phyloP scores from a whole-genome alignment of 1,140 invertebrate genomes.

The Polypedilum pembai region DNA sequence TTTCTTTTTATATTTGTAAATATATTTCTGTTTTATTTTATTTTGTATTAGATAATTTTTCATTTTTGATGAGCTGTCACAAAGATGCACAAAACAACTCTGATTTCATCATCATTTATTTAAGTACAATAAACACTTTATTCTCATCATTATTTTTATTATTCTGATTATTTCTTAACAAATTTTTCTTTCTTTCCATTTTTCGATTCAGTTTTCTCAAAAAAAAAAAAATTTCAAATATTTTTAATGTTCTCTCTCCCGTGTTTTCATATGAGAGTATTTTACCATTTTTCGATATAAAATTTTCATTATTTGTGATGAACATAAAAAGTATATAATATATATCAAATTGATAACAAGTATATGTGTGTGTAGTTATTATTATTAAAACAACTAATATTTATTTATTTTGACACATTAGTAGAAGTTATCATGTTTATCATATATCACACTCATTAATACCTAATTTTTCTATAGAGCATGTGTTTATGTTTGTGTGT shows the following conservation, averaged over 20 bases:
- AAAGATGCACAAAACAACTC: no score
- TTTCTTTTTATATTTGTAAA: conserved; percentile 1
- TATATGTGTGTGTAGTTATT: conserved; percentile 9
- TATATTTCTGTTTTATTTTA: conserved; percentile 1
- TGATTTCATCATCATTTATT: background rate
- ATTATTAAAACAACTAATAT: conserved; percentile 20
- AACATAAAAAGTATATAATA: conserved; percentile 20
- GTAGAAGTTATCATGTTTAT: conserved; percentile 3
- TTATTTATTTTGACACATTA: conserved; percentile 1
- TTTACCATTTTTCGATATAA: background rate
- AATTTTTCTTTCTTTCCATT: background rate
- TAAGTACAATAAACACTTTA: conserved; percentile 14
- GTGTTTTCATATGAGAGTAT: background rate
- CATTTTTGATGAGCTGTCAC: background rate
- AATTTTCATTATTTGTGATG: background rate
- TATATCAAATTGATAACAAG: conserved; percentile 16
- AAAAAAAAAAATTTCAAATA: background rate
- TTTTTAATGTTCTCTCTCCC: background rate
- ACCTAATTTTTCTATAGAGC: background rate
- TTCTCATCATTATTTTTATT: background rate
- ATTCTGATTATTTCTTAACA: background rate
- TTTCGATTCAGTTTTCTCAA: background rate
- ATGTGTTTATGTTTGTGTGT: background rate
- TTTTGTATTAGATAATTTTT: background rate
- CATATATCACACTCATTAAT: conserved; percentile 18